These are phyloP conservation scores for Stenopsyche tienmushanensis DNA, from an alignment of 1,140 invertebrate species.

Conservation along the genomic window DNA sequence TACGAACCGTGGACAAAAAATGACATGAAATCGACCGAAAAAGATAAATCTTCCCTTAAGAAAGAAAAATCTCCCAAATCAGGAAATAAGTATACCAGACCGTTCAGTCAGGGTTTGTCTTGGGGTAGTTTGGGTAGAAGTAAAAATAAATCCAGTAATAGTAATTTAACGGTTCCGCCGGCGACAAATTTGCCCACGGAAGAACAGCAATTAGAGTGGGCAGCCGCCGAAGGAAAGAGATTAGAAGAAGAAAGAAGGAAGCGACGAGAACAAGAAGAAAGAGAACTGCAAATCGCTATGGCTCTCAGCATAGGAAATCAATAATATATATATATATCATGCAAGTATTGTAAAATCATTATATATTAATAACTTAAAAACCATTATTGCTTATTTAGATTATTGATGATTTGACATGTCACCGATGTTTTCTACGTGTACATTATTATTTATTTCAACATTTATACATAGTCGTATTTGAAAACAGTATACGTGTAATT, in stretches of 20 bases:
- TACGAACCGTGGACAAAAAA: slow-evolving; percentile 21
- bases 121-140: slow-evolving; percentile 43
- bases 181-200: slow-evolving; percentile 48
- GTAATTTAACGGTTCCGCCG: slow-evolving; percentile 1
- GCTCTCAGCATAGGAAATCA: slow-evolving; percentile 50
- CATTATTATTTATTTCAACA: background rate
- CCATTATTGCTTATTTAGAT: no score
- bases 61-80: slow-evolving; percentile 53
- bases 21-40: slow-evolving; percentile 4
- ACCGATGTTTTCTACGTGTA: background rate
- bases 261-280: slow-evolving; percentile 53
- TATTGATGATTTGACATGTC: no score
- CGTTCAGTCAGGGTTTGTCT: slow-evolving; percentile 44
- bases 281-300: slow-evolving; percentile 58
- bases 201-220: slow-evolving; percentile 60
- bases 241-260: slow-evolving; percentile 53
- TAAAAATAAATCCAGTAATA: slow-evolving; percentile 38
- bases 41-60: slow-evolving; percentile 42
- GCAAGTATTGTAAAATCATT: no score
- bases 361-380: no score
- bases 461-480: no score
- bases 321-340: slow-evolving; percentile 12
- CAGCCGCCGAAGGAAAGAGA: slow-evolving; percentile 56
- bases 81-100: slow-evolving; percentile 43
- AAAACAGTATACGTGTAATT: no score